Evolutionary conservation across 2,888 invertebrate genomes (phyloP).

Genomic region (Trichacis sp.): DNA sequence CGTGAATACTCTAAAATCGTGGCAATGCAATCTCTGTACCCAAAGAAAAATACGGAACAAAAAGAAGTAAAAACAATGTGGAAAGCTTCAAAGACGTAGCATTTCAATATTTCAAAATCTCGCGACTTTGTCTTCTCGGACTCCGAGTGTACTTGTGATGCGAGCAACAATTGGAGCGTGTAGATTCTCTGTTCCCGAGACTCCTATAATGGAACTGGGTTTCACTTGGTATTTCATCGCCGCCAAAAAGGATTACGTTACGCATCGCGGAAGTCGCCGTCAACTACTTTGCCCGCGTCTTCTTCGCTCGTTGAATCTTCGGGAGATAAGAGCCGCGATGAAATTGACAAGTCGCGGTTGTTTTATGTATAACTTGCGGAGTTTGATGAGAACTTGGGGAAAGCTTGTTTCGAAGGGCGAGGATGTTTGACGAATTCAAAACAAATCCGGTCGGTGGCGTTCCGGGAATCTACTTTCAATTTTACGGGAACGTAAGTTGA

Average conservation of each 20-base stretch:
- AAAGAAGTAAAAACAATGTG: conserved; percentile 41
- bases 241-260: conserved; percentile 49
- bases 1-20: too few species aligned
- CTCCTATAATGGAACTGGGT: conserved; percentile 57
- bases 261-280: conserved; percentile 45
- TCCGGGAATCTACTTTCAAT: neutral
- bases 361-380: conserved; percentile 33
- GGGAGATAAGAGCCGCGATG: conserved; percentile 29
- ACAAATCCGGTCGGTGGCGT: conserved; percentile 31
- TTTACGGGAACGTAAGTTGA: neutral
- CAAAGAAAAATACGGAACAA: conserved; percentile 35
- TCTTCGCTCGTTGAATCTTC: conserved; percentile 24
- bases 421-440: conserved; percentile 27
- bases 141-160: conserved; percentile 45
- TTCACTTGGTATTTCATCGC: conserved; percentile 38
- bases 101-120: conserved; percentile 62
- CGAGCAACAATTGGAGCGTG: conserved; percentile 60
- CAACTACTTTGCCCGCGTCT: conserved; percentile 17
- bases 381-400: conserved; percentile 36
- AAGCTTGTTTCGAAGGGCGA: conserved; percentile 30
- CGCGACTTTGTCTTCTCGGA: conserved; percentile 35
- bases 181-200: conserved; percentile 49
- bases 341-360: conserved; percentile 33
- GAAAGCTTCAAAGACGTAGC: conserved; percentile 50
- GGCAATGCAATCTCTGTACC: too few species aligned